phyloP scores from a whole-genome alignment of 2,113 vertebrate species.

The Trochalopteron elliotii region DNA sequence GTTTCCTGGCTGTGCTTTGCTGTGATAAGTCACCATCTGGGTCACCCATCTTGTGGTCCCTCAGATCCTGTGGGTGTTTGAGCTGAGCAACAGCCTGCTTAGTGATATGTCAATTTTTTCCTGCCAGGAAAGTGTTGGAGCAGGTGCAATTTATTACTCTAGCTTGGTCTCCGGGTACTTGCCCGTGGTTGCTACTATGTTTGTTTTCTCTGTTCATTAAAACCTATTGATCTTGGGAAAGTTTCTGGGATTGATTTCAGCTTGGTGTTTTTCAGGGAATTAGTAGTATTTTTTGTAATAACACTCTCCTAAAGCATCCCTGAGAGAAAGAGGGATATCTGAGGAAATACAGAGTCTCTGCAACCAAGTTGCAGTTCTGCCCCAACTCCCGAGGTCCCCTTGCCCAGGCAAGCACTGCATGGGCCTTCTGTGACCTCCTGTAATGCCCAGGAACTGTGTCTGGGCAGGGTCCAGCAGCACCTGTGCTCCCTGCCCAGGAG shows the following conservation, averaged over 20 bases:
- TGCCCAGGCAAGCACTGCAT: rapidly evolving
- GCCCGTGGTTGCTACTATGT: not conserved
- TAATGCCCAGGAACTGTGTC: rapidly evolving
- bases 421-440: not conserved
- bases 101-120: slow-evolving; percentile 23
- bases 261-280: slow-evolving; percentile 4
- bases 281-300: slow-evolving; percentile 23
- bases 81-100: not conserved
- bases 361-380: not conserved
- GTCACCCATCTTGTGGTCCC: not conserved
- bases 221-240: slow-evolving; percentile 45
- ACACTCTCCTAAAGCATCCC: not conserved
- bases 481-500: not conserved
- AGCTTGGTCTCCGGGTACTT: not conserved
- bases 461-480: rapidly evolving
- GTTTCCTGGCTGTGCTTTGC: not conserved
- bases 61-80: not conserved
- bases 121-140: not conserved
- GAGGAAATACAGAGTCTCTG: not conserved
- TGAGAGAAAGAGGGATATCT: not conserved
- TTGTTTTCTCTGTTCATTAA: slow-evolving; percentile 47
- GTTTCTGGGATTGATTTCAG: slow-evolving; percentile 52
- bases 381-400: not conserved
- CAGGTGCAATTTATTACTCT: not conserved
- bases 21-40: rapidly evolving